These are phyloP conservation scores for Heliconius hermathena DNA, from an alignment of 1,140 invertebrate species.

Conservation along the genomic window DNA sequence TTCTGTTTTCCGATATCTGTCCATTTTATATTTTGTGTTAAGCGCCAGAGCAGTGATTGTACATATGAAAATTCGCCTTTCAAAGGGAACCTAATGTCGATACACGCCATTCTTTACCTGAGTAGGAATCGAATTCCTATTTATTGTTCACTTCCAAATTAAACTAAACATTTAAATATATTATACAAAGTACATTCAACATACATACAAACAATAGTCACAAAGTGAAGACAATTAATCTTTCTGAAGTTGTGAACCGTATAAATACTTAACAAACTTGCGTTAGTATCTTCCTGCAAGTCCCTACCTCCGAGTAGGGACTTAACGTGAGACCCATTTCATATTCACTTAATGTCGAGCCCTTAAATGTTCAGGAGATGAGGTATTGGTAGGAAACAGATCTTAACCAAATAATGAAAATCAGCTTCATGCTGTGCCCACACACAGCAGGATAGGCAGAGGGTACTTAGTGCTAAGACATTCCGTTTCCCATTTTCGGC, in stretches of 20 bases:
- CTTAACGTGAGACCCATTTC: not conserved
- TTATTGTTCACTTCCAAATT: no score
- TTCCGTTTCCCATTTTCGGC: no score
- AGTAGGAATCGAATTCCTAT: no score
- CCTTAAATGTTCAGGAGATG: not conserved
- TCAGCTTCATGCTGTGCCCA: no score
- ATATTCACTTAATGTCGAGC: not conserved
- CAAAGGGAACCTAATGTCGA: no score
- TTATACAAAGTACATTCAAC: not conserved
- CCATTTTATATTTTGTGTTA: no score
- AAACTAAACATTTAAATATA: not conserved
- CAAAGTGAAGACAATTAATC: not conserved
- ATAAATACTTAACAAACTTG: conserved; percentile 1
- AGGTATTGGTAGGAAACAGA: not conserved
- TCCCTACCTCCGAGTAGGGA: not conserved
- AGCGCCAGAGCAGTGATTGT: no score
- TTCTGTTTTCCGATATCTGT: no score
- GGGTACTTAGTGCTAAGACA: no score
- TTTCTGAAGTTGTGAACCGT: not conserved
- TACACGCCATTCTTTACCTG: no score
- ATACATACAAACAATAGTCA: not conserved
- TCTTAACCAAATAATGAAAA: not conserved
- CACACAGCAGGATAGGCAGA: no score
- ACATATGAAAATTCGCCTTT: no score
- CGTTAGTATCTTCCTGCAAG: not conserved